Percentiles rank a stretch among this genome's conserved stretches.
phyloP scores from a whole-genome alignment of 1,140 invertebrate species.

The Apocrypta bakeri region DNA sequence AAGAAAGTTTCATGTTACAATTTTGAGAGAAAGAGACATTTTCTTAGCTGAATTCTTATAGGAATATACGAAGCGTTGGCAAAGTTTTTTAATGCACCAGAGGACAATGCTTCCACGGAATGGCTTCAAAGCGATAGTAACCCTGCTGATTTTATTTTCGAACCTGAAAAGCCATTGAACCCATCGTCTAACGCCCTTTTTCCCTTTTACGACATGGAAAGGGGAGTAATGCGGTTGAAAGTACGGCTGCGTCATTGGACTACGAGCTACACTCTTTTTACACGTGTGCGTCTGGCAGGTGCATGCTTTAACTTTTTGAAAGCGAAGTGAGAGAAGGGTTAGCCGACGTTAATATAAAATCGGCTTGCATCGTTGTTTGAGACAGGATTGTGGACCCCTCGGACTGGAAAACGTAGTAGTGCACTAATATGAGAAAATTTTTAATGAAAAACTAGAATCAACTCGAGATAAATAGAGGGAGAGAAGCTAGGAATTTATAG shows the following conservation, averaged over 20 bases:
- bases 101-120: not conserved
- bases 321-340: not conserved
- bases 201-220: not conserved
- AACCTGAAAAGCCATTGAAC: not conserved
- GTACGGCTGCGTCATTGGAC: not conserved
- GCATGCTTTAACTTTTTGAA: conserved; percentile 19
- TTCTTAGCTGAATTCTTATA: not conserved
- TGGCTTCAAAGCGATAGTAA: not conserved
- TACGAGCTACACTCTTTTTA: not conserved
- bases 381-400: not conserved
- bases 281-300: not conserved
- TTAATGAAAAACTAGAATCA: not conserved
- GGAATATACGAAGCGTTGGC: not conserved
- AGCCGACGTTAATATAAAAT: conserved; percentile 10
- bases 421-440: not conserved
- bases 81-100: not conserved
- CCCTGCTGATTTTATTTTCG: not conserved
- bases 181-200: not conserved
- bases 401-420: not conserved
- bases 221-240: not conserved
- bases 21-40: not conserved
- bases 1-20: no score
- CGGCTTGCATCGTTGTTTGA: not conserved
- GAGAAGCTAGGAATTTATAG: not conserved
- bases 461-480: not conserved